Evolutionary conservation across 2,888 invertebrate species (phyloP).

Genomic region (Anoncus sp.): DNA sequence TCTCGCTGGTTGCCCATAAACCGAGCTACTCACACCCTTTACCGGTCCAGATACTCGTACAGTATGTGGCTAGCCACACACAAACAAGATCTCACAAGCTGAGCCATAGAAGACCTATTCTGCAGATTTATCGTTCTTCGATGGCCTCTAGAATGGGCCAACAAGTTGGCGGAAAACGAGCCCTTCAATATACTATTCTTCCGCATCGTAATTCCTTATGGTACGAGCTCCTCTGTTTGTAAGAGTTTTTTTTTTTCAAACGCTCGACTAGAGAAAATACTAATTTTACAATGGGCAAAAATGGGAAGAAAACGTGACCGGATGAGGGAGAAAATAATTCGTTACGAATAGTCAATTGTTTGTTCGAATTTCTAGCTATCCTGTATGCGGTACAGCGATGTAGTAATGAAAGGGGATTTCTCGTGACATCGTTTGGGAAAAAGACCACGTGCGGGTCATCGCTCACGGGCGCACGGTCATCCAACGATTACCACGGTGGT

Average conservation of each 20-base stretch:
- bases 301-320: constrained; percentile 38
- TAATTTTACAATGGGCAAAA: background rate
- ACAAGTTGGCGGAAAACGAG: constrained; percentile 81
- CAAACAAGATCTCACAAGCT: constrained; percentile 48
- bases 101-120: constrained; percentile 56
- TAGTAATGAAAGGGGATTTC: constrained; percentile 65
- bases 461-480: constrained; percentile 59
- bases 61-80: constrained; percentile 33
- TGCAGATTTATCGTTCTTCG: constrained; percentile 80
- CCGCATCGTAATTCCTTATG: constrained; percentile 26
- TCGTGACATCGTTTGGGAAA: constrained; percentile 59
- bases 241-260: constrained; percentile 1
- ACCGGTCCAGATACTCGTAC: constrained; percentile 34
- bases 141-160: constrained; percentile 79
- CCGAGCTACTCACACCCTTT: constrained; percentile 71
- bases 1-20: constrained; percentile 77
- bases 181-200: constrained; percentile 49
- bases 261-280: background rate
- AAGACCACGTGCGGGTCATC: constrained; percentile 74
- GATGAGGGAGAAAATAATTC: constrained; percentile 52
- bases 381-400: constrained; percentile 15
- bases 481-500: constrained; percentile 66
- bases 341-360: constrained; percentile 71
- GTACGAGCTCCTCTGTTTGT: background rate
- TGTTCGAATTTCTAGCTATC: constrained; percentile 61